Evolutionary conservation across 2,113 vertebrate genomes (phyloP).

Genomic region (Cnemophilus loriae): DNA sequence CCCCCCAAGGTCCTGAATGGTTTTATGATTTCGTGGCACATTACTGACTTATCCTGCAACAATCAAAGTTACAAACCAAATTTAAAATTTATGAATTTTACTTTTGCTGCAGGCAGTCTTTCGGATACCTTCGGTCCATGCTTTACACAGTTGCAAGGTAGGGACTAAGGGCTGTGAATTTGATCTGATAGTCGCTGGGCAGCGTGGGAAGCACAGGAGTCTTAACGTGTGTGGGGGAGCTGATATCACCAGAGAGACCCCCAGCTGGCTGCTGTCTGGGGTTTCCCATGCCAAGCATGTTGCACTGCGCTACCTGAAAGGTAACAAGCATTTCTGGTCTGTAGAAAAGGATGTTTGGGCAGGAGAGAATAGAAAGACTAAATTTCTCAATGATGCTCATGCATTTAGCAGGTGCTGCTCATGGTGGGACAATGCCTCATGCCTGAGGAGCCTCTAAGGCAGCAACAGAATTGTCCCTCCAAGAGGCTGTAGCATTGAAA

Average conservation of each 20-base stretch:
- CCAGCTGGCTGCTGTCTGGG: fast-evolving
- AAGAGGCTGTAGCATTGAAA: not conserved
- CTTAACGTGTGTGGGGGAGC: not conserved
- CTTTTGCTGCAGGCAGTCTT: not conserved
- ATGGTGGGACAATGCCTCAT: not conserved
- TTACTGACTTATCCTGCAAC: not conserved
- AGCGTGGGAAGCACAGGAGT: not conserved
- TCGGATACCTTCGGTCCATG: not conserved
- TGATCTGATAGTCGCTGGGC: not conserved
- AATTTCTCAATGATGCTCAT: not conserved
- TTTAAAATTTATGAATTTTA: too few species aligned
- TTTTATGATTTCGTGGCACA: not conserved
- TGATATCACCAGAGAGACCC: not conserved
- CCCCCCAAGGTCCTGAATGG: not conserved
- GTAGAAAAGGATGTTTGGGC: not conserved
- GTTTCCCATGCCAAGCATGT: not conserved
- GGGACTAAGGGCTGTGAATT: not conserved
- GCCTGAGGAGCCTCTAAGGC: not conserved
- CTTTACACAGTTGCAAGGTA: not conserved
- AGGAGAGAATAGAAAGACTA: not conserved
- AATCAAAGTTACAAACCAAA: not conserved
- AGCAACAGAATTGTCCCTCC: not conserved
- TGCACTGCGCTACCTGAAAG: not conserved
- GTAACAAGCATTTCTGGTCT: not conserved
- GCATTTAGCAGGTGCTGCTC: not conserved